phyloP scores from a whole-genome alignment of 1,140 invertebrate species.

The Periplaneta americana region DNA sequence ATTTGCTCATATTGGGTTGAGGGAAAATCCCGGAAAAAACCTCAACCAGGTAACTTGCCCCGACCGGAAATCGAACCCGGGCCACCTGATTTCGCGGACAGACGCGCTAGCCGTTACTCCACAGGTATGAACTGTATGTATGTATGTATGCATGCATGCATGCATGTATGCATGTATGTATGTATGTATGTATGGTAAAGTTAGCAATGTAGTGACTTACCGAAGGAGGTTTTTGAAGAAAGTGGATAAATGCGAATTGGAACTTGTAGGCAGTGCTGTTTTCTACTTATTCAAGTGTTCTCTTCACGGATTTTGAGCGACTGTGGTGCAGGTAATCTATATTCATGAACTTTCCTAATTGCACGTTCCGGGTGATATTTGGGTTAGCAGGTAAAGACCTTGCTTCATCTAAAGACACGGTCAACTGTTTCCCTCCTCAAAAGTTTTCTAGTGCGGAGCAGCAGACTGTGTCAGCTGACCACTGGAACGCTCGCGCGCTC shows the following conservation, averaged over 20 bases:
- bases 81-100: too few relatives aligned
- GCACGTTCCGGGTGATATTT: background rate
- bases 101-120: too few relatives aligned
- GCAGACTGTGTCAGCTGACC: background rate
- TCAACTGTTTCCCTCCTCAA: background rate
- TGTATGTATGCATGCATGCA: background rate
- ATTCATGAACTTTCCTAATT: background rate
- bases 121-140: too few relatives aligned
- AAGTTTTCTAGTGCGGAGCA: background rate
- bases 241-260: background rate
- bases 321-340: background rate
- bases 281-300: background rate
- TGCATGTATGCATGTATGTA: background rate
- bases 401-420: background rate
- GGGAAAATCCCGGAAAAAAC: too few relatives aligned
- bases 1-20: too few relatives aligned
- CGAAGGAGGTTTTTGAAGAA: background rate
- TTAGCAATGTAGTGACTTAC: too few relatives aligned
- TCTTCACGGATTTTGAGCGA: background rate
- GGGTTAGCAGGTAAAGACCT: background rate
- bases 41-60: too few relatives aligned
- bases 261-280: background rate
- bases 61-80: too few relatives aligned
- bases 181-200: background rate
- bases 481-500: too few relatives aligned